A percentile compares a stretch with the other conserved stretches of the same genome.
phyloP scores from a whole-genome alignment of 2,888 invertebrate species.

The Catonia carolina region DNA sequence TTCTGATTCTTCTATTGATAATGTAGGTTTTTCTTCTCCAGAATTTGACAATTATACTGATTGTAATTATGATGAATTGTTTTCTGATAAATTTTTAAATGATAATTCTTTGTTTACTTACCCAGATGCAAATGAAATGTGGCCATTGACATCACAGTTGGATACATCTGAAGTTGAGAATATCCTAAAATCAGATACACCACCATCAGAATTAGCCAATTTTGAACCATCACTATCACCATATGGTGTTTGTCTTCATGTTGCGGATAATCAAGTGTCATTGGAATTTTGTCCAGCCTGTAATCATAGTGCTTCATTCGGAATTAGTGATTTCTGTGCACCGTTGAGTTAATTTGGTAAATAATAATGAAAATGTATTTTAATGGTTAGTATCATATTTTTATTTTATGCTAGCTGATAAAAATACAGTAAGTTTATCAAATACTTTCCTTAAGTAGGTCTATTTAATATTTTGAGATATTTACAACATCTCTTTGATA shows the following conservation, averaged over 20 bases:
- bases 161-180: not conserved
- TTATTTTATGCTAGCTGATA: too few species aligned
- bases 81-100: not conserved
- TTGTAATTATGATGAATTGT: too few species aligned
- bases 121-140: not conserved
- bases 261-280: slow-evolving; percentile 20
- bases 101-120: slow-evolving; percentile 6
- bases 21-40: not conserved
- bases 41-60: too few species aligned
- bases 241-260: slow-evolving; percentile 22
- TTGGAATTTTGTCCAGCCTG: slow-evolving; percentile 23
- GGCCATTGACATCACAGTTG: not conserved
- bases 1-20: not conserved
- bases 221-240: not conserved
- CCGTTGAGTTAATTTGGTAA: too few species aligned
- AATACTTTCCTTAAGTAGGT: too few species aligned
- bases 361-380: too few species aligned
- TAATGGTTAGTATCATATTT: too few species aligned
- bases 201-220: slow-evolving; percentile 1
- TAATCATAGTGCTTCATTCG: slow-evolving; percentile 16
- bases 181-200: slow-evolving; percentile 13
- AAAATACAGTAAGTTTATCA: too few species aligned
- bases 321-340: too few species aligned
- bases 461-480: too few species aligned
- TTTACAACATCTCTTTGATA: too few species aligned